Base-by-base conservation (phyloP, 2,113 vertebrate species). In the Pollachius pollachius region DNA sequence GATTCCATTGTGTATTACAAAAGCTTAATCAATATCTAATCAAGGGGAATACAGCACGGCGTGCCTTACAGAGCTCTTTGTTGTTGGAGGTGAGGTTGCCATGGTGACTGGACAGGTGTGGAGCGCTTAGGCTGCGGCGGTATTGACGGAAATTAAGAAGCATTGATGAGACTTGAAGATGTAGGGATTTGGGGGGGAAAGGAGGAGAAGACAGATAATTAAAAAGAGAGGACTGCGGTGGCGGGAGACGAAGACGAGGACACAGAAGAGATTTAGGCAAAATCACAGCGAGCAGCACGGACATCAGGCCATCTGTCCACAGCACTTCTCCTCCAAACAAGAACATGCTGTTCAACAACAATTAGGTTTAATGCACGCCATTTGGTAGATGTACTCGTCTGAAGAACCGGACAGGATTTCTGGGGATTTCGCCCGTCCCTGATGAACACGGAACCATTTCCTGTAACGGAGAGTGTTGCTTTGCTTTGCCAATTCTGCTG, bases 11-110 rank as follows among this genome's bases (percentile, higher is more conserved):
- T 90, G 89, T 91, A 91, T 92, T 89, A 91, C 91, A 93, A 93
- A 92, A 92, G 89, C 87, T 73, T 91, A 91, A 92, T 93, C 92
- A 88, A 93, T 93, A 93, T 91, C 90, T 84, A 92, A 93, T 93
- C 91, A 92, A 84, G 85, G 84, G 77, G 85, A 92, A 90, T 88
- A 91, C 88, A 89, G 88, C 81, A 71, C 70, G 77, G 71, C 82
- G 56, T 88, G 89, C 88, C 88, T 87, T 88, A 89, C 89, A 89
- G 83, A 88, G 82, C 84, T 88, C 87, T 89, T 85, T 90, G 88
- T 91, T 91, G 89, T 92, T 87, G 89, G 88, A 89, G 89, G 88
- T 91, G 83, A 85, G 64, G 86, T 93, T 92, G 83, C 90, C 81
- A 89, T 88, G 78, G 90, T 76, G 85, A 90, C 87, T 70, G 87